Evolutionary conservation across 2,113 vertebrate species (phyloP), one percentile per base, ranked within the genome.

Genomic region (Prunella fulvescens): DNA sequence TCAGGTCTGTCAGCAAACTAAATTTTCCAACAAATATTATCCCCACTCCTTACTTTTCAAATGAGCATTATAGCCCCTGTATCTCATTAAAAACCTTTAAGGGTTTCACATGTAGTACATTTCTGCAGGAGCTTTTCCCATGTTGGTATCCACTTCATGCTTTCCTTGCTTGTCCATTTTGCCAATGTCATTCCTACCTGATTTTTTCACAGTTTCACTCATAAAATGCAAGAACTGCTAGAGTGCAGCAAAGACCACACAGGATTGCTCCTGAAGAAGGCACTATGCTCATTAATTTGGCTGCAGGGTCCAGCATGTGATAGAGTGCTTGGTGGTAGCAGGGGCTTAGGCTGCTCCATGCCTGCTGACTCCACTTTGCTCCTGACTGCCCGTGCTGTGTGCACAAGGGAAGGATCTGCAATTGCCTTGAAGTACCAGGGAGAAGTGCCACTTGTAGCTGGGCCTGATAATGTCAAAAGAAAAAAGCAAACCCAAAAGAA

Each of bases 51-150:
- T 40, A 14, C 37, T 77, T 88, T 37, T 57, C 47, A 28, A 50
- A 2, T 28, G 22, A 81, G 10, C 6, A 1, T 64, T 48, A n/a
- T 0, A 2, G 15, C 31, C 82, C 3, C 12, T 71, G 1, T 20
- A 45, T 54, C 5, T 77, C 42, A 37, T 40, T 19, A 53, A 90
- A 64, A 53, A 2, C 10, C 26, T 51, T n/a, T 11, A 19, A n/a
- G 31, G 6, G 9, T 73, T 86, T 70, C 39, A 50, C 16, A 70
- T 48, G 48, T 42, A 69, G 50, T 35, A 39, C 33, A 60, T 54
- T 81, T 76, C 73, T 80, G 19, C 42, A 24, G 29, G 22, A 82
- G 24, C n/a, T 81, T 93, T 78, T 42, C 16, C 76, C 33, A 42
- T 4, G 1, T 13, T 81, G 14, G 4, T 60, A 19, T 74, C 60